These are phyloP conservation scores for Gulo gulo DNA, from an alignment of 2,113 vertebrate species.

Conservation along the genomic window DNA sequence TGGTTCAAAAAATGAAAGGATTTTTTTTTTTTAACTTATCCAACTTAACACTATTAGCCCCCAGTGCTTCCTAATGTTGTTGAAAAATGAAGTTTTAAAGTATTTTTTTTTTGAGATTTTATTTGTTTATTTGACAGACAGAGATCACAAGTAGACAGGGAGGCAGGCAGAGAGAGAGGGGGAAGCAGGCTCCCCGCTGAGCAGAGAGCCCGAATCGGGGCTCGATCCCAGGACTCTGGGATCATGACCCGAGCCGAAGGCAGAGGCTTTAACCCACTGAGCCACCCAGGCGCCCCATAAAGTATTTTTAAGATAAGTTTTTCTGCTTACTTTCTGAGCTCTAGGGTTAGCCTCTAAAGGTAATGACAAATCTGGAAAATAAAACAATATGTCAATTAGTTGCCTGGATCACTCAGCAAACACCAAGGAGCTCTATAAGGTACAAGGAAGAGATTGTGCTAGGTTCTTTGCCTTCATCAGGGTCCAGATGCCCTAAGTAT, in stretches of 20 bases:
- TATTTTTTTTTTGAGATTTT: neutral
- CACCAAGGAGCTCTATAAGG: neutral
- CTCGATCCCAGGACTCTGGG: too few relatives aligned
- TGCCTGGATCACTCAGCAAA: neutral
- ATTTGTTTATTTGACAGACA: too few relatives aligned
- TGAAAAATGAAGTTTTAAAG: conserved; percentile 26
- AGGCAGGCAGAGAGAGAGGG: too few relatives aligned
- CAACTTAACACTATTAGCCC: neutral
- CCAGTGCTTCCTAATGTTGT: neutral
- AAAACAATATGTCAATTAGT: neutral
- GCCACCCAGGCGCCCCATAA: neutral
- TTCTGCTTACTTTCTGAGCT: neutral
- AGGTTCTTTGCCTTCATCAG: neutral
- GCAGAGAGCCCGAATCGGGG: too few relatives aligned
- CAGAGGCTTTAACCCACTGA: too few relatives aligned
- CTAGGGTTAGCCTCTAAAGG: neutral
- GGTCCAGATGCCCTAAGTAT: neutral
- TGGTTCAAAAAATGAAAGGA: neutral
- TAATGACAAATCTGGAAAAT: neutral
- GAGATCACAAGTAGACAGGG: too few relatives aligned
- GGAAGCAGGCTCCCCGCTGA: too few relatives aligned
- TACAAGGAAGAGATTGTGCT: neutral
- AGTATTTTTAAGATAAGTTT: conserved; percentile 3
- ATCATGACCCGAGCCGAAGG: too few relatives aligned
- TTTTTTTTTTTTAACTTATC: neutral